Percentiles rank a stretch among this genome's conserved stretches.
Evolutionary conservation across 2,113 vertebrate species (phyloP).

Genomic region (Morone chrysops): DNA sequence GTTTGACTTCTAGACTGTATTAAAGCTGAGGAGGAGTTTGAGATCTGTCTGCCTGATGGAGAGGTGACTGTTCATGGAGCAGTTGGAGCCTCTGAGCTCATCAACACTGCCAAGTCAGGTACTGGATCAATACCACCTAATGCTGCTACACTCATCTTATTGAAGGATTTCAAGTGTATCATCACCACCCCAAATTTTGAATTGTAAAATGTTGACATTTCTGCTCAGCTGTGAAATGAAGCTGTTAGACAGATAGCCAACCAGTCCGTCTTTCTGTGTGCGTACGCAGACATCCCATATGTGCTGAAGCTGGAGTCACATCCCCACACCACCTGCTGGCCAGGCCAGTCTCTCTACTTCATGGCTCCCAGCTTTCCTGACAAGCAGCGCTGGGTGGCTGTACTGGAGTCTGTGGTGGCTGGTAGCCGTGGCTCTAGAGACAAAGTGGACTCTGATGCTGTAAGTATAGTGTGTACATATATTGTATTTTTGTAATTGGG

Average conservation of each 20-base stretch:
- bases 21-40: slow-evolving; percentile 95
- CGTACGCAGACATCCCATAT: slow-evolving; percentile 92
- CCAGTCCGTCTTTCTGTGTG: slow-evolving; percentile 4
- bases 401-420: slow-evolving; percentile 95
- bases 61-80: slow-evolving; percentile 98
- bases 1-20: slow-evolving; percentile 83
- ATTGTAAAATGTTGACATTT: slow-evolving; percentile 19
- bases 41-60: slow-evolving; percentile 96
- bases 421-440: slow-evolving; percentile 94
- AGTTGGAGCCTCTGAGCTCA: slow-evolving; percentile 95
- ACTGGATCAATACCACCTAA: slow-evolving; percentile 57
- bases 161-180: slow-evolving; percentile 28
- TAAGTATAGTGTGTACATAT: slow-evolving; percentile 81
- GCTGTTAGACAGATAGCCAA: neutral
- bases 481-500: neutral
- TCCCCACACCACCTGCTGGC: slow-evolving; percentile 98
- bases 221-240: slow-evolving; percentile 31
- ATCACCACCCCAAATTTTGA: slow-evolving; percentile 8
- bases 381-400: slow-evolving; percentile 98
- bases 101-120: slow-evolving; percentile 99
- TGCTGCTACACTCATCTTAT: slow-evolving; percentile 13
- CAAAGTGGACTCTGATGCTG: slow-evolving; percentile 95
- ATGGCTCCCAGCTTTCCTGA: slow-evolving; percentile 98
- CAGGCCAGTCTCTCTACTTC: slow-evolving; percentile 96
- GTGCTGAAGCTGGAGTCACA: slow-evolving; percentile 98